Evolutionary conservation across 2,888 invertebrate genomes (phyloP).

Genomic region (Ophion ventricosus): DNA sequence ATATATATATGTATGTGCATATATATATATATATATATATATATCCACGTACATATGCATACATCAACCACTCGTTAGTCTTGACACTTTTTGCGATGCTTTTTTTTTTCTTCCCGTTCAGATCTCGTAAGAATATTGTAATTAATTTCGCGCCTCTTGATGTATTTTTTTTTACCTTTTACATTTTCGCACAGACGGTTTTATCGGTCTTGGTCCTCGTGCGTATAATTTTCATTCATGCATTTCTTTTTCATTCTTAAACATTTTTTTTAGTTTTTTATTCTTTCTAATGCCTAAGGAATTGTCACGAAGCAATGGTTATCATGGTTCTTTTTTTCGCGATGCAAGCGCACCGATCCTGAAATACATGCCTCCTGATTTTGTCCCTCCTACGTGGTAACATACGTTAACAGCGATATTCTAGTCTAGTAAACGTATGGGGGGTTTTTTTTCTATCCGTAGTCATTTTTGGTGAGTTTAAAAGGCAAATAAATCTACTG

Average conservation of each 20-base stretch:
- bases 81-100: neutral
- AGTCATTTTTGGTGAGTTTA: slow-evolving; percentile 14
- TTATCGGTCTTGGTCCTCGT: neutral
- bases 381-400: neutral
- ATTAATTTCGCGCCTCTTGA: neutral
- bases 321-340: slow-evolving; percentile 15
- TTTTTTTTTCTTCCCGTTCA: neutral
- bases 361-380: slow-evolving; percentile 9
- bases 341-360: neutral
- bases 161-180: neutral
- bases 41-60: too few relatives aligned
- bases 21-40: too few relatives aligned
- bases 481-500: neutral
- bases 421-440: slow-evolving; percentile 27
- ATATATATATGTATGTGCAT: too few relatives aligned
- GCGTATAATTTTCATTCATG: neutral
- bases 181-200: neutral
- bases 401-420: slow-evolving; percentile 21
- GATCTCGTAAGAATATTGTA: neutral
- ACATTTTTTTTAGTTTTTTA: neutral
- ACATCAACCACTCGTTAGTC: neutral
- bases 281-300: slow-evolving; percentile 3
- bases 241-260: neutral
- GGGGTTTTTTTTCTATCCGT: neutral
- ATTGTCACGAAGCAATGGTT: slow-evolving; percentile 44